Percentiles rank a stretch among this genome's conserved stretches.
Conservation (phyloP, 2,888 invertebrate genomes). For the Malthinus flaveolus region DNA sequence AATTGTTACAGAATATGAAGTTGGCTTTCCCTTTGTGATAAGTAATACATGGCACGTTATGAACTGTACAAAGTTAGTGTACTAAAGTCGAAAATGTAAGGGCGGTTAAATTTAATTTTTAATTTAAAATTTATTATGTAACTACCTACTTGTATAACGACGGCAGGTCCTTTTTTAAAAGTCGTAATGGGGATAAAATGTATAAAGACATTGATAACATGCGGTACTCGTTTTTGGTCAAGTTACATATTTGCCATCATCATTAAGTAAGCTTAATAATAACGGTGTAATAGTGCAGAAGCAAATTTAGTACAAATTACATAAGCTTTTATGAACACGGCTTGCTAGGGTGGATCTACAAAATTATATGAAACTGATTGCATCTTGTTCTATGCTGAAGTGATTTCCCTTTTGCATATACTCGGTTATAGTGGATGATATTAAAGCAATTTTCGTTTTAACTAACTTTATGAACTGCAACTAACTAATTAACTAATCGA, state of each 20-base stretch:
- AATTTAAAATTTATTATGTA: too few species aligned
- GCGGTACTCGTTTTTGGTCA: conserved; percentile 10
- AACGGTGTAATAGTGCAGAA: conserved; percentile 17
- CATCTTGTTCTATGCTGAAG: conserved; percentile 10
- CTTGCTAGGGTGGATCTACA: conserved; percentile 8
- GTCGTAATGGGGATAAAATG: too few species aligned
- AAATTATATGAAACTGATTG: conserved; percentile 13
- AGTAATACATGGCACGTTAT: too few species aligned
- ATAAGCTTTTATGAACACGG: conserved; percentile 18
- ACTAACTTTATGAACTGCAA: too few species aligned
- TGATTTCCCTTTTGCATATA: background rate
- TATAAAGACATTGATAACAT: conserved; percentile 6
- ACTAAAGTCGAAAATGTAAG: background rate
- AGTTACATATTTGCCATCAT: conserved; percentile 10
- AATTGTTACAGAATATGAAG: too few species aligned
- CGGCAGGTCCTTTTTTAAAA: too few species aligned
- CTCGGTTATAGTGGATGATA: too few species aligned
- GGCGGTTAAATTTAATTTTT: background rate
- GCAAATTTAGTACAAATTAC: conserved; percentile 14
- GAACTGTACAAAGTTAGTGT: background rate
- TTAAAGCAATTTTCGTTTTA: too few species aligned
- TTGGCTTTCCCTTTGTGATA: too few species aligned
- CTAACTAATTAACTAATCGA: too few species aligned
- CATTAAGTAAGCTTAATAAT: conserved; percentile 15
- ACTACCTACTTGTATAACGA: too few species aligned